Evolutionary conservation across 2,113 vertebrate genomes (phyloP), one percentile per base, ranked within the genome.

Genomic region (Catharus bicknelli): DNA sequence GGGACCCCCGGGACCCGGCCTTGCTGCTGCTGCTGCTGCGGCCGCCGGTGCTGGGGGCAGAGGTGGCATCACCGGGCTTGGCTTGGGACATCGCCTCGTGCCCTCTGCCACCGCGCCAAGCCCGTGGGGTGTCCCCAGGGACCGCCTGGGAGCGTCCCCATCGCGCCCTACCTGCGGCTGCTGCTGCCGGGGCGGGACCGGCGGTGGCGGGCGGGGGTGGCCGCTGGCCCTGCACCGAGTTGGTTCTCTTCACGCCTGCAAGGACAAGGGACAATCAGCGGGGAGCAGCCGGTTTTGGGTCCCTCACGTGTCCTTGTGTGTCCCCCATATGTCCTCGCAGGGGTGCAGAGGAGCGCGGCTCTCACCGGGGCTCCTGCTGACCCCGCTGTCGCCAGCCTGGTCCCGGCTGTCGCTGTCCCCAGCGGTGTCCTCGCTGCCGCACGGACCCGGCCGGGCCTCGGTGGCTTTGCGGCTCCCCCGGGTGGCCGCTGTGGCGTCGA

Each of bases 361-460:
- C 97, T 98, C 89, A 98, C 98, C 97, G 5, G 97, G 97, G 90
- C 93, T 97, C 90, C 92, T 89, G 93, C 83, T 62, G 70, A 75
- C 69, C 13, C 97, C 97, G 2, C 90, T 95, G 19, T 97, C 94
- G 0, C 88, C 54, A 1, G 83, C 9, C 0, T 68, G 61, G 38
- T 97, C 95, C 2, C 88, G 90, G 95, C 67, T 57, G 4, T 97
- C 96, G 0, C 91, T 1, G 16, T 96, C 97, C 34, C 91, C 90
- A 1, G 16, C 14, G 2, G 18, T 5, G 48, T 69, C 66, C 40
- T 97, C 96, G 2, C 94, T 79, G 77, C 96, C 93, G 1, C 96
- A 84, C 0, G 96, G 69, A 2, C 89, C 93, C 90, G 90, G 90
- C 27, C 97, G 90, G 8, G 92, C 91, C 67, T 98, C 97, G 0